Percentiles rank a stretch among this genome's conserved stretches.
These are phyloP conservation scores for Emberiza fucata DNA, from an alignment of 2,113 vertebrate genomes.

Conservation along the genomic window DNA sequence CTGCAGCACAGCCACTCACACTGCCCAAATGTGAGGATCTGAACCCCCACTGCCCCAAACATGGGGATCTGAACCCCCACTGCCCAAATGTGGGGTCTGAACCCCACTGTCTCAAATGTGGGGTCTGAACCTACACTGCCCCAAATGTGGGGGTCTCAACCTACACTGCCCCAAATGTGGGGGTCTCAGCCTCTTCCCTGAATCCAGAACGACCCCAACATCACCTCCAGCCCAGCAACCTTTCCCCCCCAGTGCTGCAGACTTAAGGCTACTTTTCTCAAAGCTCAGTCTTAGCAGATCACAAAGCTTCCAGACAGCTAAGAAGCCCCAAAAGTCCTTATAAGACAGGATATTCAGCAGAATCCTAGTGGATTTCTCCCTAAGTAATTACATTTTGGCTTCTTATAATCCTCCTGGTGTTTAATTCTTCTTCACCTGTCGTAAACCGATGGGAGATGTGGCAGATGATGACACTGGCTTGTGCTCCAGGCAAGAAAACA, in stretches of 20 bases:
- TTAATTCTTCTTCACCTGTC: background rate
- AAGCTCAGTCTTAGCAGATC: background rate
- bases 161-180: background rate
- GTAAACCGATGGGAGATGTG: background rate
- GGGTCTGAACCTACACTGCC: no score
- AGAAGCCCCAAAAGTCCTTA: background rate
- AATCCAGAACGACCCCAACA: fast-evolving
- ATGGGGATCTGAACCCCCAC: background rate
- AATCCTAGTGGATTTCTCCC: conserved; percentile 1
- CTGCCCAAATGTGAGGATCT: background rate
- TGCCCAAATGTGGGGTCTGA: background rate
- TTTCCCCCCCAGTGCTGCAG: background rate
- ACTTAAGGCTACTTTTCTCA: background rate
- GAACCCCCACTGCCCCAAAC: no score
- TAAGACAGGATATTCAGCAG: background rate
- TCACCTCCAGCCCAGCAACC: background rate
- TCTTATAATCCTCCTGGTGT: background rate
- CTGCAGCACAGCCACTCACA: fast-evolving
- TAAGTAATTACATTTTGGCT: conserved; percentile 9
- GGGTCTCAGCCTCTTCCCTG: background rate
- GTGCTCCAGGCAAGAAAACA: background rate
- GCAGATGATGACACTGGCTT: background rate
- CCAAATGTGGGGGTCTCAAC: no score
- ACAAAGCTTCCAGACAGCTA: conserved; percentile 19
- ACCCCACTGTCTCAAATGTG: background rate